These are phyloP conservation scores for Oikopleura albicans DNA, from an alignment of 23 tunicate species.

Conservation along the genomic window DNA sequence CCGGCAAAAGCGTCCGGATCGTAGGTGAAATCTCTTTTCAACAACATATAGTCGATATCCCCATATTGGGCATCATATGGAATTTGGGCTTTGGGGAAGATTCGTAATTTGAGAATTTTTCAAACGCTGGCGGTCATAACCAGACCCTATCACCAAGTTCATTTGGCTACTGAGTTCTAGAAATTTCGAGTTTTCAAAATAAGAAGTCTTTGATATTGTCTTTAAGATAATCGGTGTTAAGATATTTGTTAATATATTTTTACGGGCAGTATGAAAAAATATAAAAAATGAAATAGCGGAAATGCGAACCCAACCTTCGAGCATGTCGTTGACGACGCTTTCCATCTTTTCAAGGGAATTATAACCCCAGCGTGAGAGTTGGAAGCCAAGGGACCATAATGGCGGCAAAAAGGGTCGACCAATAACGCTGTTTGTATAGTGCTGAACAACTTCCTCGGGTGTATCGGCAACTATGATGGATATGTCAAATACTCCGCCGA, in stretches of 20 bases:
- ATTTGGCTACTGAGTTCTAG: no score
- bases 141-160: no score
- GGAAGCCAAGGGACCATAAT: conserved; percentile 87
- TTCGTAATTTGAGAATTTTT: no score
- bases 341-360: conserved; percentile 46
- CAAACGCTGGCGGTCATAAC: no score
- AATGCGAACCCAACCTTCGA: no score
- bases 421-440: conserved; percentile 26
- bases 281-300: no score
- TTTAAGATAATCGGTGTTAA: no score
- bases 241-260: no score
- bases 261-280: no score
- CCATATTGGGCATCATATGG: conserved; percentile 95
- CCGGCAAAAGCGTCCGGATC: conserved; percentile 38
- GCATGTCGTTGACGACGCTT: conserved; percentile 62
- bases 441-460: conserved; percentile 47
- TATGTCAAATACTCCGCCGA: conserved; percentile 86
- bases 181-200: no score
- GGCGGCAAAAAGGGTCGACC: conserved; percentile 82
- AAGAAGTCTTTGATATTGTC: no score
- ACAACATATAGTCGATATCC: conserved; percentile 90
- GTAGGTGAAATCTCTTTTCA: conserved; percentile 50
- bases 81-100: conserved; percentile 60
- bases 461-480: conserved; percentile 71
- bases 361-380: conserved; percentile 74